A percentile compares a stretch with the other conserved stretches of the same genome.
Conservation (phyloP, 2,888 invertebrate species). For the Dasysyrphus albostriatus region DNA sequence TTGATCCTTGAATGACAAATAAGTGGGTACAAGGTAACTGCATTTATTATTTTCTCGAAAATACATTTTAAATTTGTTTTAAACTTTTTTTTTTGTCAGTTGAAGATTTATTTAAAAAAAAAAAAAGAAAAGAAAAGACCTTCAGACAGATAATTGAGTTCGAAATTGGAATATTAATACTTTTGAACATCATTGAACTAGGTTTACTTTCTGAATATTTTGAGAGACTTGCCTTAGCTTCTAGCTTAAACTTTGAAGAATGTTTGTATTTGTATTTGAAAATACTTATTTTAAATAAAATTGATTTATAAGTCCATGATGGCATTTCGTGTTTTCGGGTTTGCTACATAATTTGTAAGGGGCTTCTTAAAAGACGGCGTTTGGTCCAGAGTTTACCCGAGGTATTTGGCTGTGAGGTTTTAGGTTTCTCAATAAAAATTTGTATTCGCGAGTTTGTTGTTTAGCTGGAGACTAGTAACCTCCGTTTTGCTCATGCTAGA, state of each 20-base stretch:
- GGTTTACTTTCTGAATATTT: background rate
- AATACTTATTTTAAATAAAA: too few species aligned
- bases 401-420: too few species aligned
- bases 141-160: background rate
- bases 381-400: too few species aligned
- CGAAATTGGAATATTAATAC: background rate
- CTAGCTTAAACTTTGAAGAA: background rate
- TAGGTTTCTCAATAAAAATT: too few species aligned
- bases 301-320: too few species aligned
- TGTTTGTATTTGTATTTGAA: background rate
- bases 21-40: background rate
- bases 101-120: constrained; percentile 1
- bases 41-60: constrained; percentile 8
- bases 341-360: too few species aligned
- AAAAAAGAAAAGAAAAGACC: background rate
- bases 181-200: background rate
- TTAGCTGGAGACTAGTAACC: too few species aligned
- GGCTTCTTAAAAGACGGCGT: too few species aligned
- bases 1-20: constrained; percentile 28
- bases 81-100: background rate
- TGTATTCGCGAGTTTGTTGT: too few species aligned
- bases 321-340: too few species aligned
- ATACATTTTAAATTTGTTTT: constrained; percentile 1
- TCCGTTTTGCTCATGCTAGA: too few species aligned
- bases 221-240: background rate